phyloP scores from a whole-genome alignment of 2,113 vertebrate species.

The Ceyx margarethae region DNA sequence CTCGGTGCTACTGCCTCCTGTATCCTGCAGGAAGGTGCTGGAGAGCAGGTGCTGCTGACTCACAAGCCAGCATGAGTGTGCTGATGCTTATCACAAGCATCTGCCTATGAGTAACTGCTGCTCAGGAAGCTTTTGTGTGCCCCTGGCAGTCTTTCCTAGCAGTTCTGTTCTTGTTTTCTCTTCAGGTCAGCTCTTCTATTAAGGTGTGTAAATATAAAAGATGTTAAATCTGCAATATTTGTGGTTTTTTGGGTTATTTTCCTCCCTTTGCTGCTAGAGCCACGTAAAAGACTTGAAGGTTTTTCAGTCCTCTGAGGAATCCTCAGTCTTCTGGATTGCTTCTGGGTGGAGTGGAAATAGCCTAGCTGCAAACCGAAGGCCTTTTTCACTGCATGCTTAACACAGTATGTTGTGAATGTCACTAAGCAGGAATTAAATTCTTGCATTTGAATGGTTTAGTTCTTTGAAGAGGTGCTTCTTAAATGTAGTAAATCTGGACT shows the following conservation, averaged over 20 bases:
- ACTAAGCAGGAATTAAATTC: not conserved
- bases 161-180: not conserved
- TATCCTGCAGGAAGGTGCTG: slow-evolving; percentile 25
- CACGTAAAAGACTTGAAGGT: not conserved
- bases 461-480: not conserved
- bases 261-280: not conserved
- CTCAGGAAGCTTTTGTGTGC: not conserved
- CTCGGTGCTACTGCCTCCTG: not conserved
- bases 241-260: not conserved
- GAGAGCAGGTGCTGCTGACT: slow-evolving; percentile 63
- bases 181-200: slow-evolving; percentile 20
- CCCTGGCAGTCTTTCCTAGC: not conserved
- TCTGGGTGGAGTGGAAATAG: not conserved
- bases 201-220: not conserved
- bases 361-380: not conserved
- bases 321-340: not conserved
- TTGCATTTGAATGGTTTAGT: not conserved
- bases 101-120: slow-evolving; percentile 51
- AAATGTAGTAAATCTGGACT: not conserved
- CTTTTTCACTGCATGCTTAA: not conserved
- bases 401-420: not conserved
- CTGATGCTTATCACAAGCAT: slow-evolving; percentile 30
- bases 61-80: not conserved
- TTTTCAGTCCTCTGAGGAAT: not conserved
- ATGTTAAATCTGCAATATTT: not conserved